Evolutionary conservation across 2,888 invertebrate species (phyloP), one percentile per base, ranked within the genome.

Genomic region (Leptopterna dolabrata): DNA sequence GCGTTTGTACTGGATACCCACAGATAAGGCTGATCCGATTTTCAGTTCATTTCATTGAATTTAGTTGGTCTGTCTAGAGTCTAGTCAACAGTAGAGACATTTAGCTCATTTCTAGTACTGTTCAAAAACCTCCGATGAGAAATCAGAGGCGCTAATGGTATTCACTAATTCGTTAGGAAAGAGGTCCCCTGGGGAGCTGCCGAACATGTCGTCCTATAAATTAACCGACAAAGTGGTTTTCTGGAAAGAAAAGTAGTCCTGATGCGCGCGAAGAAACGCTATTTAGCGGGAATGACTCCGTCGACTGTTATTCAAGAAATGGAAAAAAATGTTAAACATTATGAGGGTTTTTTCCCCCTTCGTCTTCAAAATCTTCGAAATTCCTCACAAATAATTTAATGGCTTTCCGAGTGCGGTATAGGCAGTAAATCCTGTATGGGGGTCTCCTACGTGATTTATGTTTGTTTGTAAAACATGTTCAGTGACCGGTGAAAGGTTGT

Each of bases 141-240:
- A 7, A 3, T 19, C 45, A 1, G 19, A 45, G 45, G 78, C 78
- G 78, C 78, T 78, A 78, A 78, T 78, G 78, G 43, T 78, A 78
- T 78, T 78, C 78, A 63, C 78, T 78, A 78, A 78, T 78, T 78
- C 45, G 43, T 78, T 45, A 45, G 78, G 45, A 78, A 45, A 45
- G 27, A 13, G 73, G 73, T 73, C 85, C 73, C 85, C 85, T 76
- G 85, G 19, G 3, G 85, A 85, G 85, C 85, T 85, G 85, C 85
- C 85, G 85, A 85, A 85, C 85, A 63, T 63, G 76, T 71, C 76
- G 45, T 51, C 71, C 45, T 85, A 73, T 85, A 85, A 85, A 85
- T 85, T 85, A 85, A 47, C 30, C 30, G 29, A 71, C 76, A 73
- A 83, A 85, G 73, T 70, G 83, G 81, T 76, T 76, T 76, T 76